Evolutionary conservation across 2,113 vertebrate species (phyloP), one percentile per base, ranked within the genome.

Genomic region (Odobenus rosmarus): DNA sequence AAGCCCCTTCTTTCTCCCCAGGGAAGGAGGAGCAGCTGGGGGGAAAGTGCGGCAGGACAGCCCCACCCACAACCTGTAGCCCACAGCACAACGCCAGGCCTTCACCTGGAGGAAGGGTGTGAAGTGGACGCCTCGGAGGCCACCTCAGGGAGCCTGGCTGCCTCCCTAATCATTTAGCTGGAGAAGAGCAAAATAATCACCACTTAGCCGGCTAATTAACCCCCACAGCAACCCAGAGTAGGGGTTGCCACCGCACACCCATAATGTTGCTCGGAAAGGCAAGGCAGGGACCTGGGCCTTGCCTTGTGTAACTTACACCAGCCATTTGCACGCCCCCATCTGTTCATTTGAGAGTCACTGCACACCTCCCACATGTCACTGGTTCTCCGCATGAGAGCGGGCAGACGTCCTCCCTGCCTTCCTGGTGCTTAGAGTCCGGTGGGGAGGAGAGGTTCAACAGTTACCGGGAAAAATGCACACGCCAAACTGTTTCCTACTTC

Each of bases 111-210:
- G 49, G 14, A 55, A 79, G 55, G n/a, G 39, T 59, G 39, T 24
- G 39, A 76, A n/a, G 59, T 49, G 79, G 96, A 86, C 3, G 0
- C 55, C 59, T 51, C 23, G 0, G 2, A 62, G 88, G 76, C 74
- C 21, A 64, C 96, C 93, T 82, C 59, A 28, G 84, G 80, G 93
- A 93, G 62, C 57, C 57, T 2, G 46, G 90, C 72, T 81, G 72
- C 84, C 62, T 95, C 69, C 39, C 89, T 77, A n/a, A 81, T 64
- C 88, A 71, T 55, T 84, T 67, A 95, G 93, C 85, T 91, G 57
- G 10, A 90, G 62, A 93, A 95, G 86, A 85, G 82, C 86, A 93
- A 95, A 76, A 77, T 74, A 87, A 95, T 89, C 53, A 71, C 26
- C 81, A n/a, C 62, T 96, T 51, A 80, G 71, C 67, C 62, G 36